Base-by-base conservation (phyloP, 1,140 invertebrate species). In the Sycophaga agraensis region DNA sequence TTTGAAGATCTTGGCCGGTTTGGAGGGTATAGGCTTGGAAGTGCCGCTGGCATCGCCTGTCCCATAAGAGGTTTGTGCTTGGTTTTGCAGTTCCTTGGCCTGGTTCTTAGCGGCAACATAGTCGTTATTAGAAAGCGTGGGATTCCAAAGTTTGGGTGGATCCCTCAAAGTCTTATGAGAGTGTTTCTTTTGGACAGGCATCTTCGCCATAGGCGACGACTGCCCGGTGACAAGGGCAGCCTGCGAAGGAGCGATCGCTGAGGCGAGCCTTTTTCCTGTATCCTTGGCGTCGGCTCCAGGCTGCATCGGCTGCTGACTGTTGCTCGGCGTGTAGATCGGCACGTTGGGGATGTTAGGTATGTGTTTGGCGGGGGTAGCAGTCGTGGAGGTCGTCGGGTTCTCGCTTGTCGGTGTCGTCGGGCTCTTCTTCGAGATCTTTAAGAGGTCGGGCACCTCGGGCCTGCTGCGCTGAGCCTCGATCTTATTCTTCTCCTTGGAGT, bases 61-160 rank as follows among this genome's bases (percentile, higher is more conserved):
- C 5, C 60, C 45, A 21, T 60, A 62, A 12, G 66, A 54, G 4
- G 48, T 46, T 37, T 68, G 61, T 0, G 59, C 45, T 28, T 75
- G 75, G 49, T 70, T 73, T 19, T 68, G 70, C 31, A 73, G 24
- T 40, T 77, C 73, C 21, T 78, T 76, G 0, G 69, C 69, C 26
- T 80, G 78, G 66, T 82, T 82, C 24, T 82, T 83, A 17, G 74
- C 71, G 0, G 78, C 76, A 0, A 82, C 66, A n/a, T 80, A 78
- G 48, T 80, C 82, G 14, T 81, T 80, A 39, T 82, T 80, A 0
- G 84, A 79, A 3, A 85, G 72, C 6, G 82, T 84, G 2, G 84
- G 84, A 68, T 86, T 86, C 85, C 85, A 86, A 1, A 79, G 77
- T 63, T 83, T 85, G 0, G 84, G 83, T 1, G 84, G 84, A 59